Percentiles rank a stretch among this genome's conserved stretches.
Conservation (phyloP, 2,113 vertebrate genomes). For the Platysteira castanea region DNA sequence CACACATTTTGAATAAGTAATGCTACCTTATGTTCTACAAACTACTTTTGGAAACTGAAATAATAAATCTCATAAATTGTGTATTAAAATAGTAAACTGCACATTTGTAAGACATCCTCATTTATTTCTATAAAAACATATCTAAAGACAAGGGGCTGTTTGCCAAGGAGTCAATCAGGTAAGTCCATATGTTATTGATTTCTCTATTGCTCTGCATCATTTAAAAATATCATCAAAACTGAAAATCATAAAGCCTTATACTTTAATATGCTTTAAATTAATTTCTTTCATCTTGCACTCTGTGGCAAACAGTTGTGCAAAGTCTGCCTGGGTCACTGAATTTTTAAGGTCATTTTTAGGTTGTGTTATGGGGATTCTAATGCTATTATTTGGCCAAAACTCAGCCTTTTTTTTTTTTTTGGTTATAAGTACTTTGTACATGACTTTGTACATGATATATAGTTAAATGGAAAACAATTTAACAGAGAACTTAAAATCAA, state of each 20-base stretch:
- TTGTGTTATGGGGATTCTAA: background rate
- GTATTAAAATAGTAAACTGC: conserved; percentile 27
- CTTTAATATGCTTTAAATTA: conserved; percentile 20
- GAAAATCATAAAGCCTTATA: conserved; percentile 5
- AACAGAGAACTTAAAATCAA: background rate
- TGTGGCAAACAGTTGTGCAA: background rate
- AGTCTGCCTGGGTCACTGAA: background rate
- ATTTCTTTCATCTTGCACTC: background rate
- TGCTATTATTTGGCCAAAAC: background rate
- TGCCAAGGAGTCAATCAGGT: background rate
- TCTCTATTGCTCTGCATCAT: background rate
- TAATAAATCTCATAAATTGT: conserved; percentile 1
- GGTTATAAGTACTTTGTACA: background rate
- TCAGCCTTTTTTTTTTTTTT: background rate
- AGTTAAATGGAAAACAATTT: background rate
- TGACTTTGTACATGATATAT: background rate
- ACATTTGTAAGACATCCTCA: background rate
- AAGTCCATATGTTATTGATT: conserved; percentile 32
- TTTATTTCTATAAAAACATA: background rate
- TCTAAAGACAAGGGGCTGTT: background rate
- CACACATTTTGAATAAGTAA: background rate
- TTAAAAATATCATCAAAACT: conserved; percentile 42
- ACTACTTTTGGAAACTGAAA: conserved; percentile 34
- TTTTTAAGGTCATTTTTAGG: background rate
- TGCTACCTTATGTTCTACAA: conserved; percentile 4